Percentiles rank a stretch among this genome's conserved stretches.
phyloP scores from a whole-genome alignment of 2,888 invertebrate species.

The Mythimna impura region DNA sequence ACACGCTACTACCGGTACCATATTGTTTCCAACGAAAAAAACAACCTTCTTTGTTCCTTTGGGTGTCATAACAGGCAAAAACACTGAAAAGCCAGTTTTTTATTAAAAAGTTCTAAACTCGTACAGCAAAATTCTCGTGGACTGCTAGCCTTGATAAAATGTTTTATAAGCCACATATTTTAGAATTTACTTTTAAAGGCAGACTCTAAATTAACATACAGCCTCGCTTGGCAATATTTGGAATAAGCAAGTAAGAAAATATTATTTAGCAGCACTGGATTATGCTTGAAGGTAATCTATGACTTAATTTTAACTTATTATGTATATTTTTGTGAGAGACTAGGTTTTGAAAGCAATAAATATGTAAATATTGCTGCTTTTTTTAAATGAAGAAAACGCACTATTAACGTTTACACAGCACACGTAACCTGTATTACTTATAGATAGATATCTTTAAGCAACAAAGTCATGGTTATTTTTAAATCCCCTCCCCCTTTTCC shows the following conservation, averaged over 20 bases:
- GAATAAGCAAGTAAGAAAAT: constrained; percentile 15
- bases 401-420: background rate
- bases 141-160: constrained; percentile 33
- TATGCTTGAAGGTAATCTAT: constrained; percentile 11
- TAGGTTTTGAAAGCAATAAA: background rate
- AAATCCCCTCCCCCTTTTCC: no score
- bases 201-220: constrained; percentile 46
- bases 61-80: constrained; percentile 24
- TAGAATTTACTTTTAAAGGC: constrained; percentile 38
- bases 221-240: constrained; percentile 30
- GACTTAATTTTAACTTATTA: constrained; percentile 14
- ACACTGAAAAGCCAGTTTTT: constrained; percentile 24
- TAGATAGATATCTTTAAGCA: no score
- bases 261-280: constrained; percentile 15
- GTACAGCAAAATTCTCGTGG: constrained; percentile 17
- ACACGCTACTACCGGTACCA: background rate
- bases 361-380: no score
- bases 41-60: constrained; percentile 21
- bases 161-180: constrained; percentile 49
- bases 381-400: no score
- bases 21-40: background rate
- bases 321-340: background rate
- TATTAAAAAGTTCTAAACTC: constrained; percentile 49
- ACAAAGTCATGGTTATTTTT: no score
- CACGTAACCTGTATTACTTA: no score